These are phyloP conservation scores for Drosophila kurseongensis DNA, from an alignment of 1,140 invertebrate species.

Conservation along the genomic window DNA sequence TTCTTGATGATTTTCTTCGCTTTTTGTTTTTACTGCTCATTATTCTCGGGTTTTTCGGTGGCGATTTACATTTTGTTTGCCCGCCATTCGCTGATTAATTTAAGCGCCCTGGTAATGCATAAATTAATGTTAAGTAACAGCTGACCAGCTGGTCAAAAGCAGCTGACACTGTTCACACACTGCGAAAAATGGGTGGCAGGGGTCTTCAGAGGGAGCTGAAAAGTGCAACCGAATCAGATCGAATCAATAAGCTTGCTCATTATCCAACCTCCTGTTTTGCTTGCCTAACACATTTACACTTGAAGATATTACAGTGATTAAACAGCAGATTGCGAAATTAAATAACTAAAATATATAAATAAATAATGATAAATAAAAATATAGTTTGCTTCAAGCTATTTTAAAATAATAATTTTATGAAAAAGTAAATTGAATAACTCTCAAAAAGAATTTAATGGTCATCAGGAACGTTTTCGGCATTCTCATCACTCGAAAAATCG, in stretches of 20 bases:
- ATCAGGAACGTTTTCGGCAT: no score
- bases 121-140: constrained; percentile 77
- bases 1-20: constrained; percentile 14
- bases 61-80: constrained; percentile 33
- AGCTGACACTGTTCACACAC: constrained; percentile 30
- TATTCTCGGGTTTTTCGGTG: constrained; percentile 10
- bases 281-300: constrained; percentile 12
- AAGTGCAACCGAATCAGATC: constrained; percentile 38
- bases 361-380: neutral
- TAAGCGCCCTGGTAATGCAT: constrained; percentile 73
- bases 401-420: no score
- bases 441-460: no score
- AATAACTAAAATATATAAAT: neutral
- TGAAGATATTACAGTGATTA: no score
- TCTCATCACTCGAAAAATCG: no score
- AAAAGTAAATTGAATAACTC: no score
- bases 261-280: constrained; percentile 5
- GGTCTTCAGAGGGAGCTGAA: neutral
- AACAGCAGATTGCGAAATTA: no score
- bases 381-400: no score
- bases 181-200: neutral
- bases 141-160: constrained; percentile 32
- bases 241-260: constrained; percentile 62
- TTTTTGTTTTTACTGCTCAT: constrained; percentile 35
- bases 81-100: constrained; percentile 75